Evolutionary conservation across 2,888 invertebrate species (phyloP).

Genomic region (Miltochrista miniata): DNA sequence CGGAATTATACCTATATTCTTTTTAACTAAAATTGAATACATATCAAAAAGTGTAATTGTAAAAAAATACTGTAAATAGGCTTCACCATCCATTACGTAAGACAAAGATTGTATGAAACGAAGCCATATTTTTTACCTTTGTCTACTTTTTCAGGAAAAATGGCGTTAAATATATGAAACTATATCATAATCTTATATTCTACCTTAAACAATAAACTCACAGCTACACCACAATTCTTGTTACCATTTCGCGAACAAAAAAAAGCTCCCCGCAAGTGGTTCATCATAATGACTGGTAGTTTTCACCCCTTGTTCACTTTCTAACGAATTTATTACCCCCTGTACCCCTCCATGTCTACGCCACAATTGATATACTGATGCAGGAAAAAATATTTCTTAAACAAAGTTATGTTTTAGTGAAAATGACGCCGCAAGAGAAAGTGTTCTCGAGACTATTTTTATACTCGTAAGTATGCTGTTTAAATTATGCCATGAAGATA

Average conservation of each 20-base stretch:
- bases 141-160: no score
- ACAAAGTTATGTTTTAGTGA: conserved; percentile 3
- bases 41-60: no score
- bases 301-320: conserved; percentile 53
- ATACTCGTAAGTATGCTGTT: neutral
- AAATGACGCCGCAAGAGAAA: neutral
- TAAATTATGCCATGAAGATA: no score
- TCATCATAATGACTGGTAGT: conserved; percentile 60
- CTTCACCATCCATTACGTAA: no score
- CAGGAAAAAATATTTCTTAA: conserved; percentile 18
- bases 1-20: no score
- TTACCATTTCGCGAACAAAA: conserved; percentile 31
- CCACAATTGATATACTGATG: conserved; percentile 32
- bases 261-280: conserved; percentile 29
- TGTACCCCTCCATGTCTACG: conserved; percentile 14
- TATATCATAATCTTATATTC: neutral
- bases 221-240: neutral
- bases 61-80: no score
- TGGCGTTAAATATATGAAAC: no score
- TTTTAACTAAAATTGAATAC: no score
- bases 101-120: no score
- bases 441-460: neutral
- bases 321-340: conserved; percentile 58
- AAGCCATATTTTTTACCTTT: no score
- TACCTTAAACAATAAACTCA: conserved; percentile 3